A percentile compares a stretch with the other conserved stretches of the same genome.
Evolutionary conservation across 2,888 invertebrate genomes (phyloP).

Genomic region (Poecilobothrus nobilitatus): DNA sequence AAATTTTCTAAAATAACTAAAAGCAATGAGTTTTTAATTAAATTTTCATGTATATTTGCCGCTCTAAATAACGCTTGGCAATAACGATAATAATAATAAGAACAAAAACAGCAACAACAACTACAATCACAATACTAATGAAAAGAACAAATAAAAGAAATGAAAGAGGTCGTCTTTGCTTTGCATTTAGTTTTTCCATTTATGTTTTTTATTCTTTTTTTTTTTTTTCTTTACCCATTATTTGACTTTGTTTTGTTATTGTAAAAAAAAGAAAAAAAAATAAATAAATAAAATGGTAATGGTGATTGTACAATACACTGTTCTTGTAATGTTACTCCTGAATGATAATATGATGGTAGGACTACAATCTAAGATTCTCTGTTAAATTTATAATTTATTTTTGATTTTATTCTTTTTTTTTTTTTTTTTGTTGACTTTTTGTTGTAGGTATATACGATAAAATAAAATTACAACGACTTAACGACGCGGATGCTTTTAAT

Average conservation of each 20-base stretch:
- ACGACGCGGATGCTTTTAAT: constrained; percentile 16
- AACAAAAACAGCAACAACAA: too few relatives aligned
- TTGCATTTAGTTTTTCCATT: not conserved
- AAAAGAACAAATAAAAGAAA: too few relatives aligned
- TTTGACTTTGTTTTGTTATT: too few relatives aligned
- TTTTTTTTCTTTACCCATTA: not conserved
- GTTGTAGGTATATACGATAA: not conserved
- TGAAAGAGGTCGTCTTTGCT: not conserved
- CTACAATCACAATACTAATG: too few relatives aligned
- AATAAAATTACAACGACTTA: not conserved
- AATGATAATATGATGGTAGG: too few relatives aligned
- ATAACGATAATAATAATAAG: not conserved
- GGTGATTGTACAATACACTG: too few relatives aligned
- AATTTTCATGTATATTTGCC: constrained; percentile 25
- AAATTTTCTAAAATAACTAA: constrained; percentile 6
- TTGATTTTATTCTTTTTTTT: not conserved
- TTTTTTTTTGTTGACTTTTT: constrained; percentile 8
- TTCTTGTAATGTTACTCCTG: too few relatives aligned
- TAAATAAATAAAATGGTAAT: too few relatives aligned
- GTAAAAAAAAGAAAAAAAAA: too few relatives aligned
- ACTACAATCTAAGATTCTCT: too few relatives aligned
- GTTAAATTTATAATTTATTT: not conserved
- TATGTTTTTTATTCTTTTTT: constrained; percentile 1
- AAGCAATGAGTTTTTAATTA: constrained; percentile 36
- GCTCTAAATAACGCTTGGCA: not conserved